A percentile compares a stretch with the other conserved stretches of the same genome.
Evolutionary conservation across 2,797 vertebrate species (phyloP).

Genomic region (Hoplostethus atlanticus): DNA sequence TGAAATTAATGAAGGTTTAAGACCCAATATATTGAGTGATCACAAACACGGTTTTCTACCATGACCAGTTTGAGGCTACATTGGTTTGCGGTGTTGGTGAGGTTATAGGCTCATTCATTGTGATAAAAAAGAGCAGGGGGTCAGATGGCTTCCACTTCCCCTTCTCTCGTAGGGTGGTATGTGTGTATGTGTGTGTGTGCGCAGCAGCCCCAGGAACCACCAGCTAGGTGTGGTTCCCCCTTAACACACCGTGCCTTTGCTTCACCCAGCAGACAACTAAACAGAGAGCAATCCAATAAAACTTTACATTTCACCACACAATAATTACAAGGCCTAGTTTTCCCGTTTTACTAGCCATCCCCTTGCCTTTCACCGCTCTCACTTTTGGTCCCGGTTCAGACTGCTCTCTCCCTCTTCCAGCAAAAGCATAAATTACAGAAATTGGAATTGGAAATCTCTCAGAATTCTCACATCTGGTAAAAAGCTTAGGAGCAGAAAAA

Average conservation of each 20-base stretch:
- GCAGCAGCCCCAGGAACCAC: slow-evolving; percentile 43
- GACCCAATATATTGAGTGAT: slow-evolving; percentile 19
- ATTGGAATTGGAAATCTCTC: slow-evolving; percentile 73
- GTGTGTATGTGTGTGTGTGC: slow-evolving; percentile 10
- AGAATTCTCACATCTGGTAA: slow-evolving; percentile 76
- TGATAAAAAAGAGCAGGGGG: slow-evolving; percentile 35
- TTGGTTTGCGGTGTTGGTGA: slow-evolving; percentile 44
- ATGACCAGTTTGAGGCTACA: slow-evolving; percentile 18
- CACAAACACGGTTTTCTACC: slow-evolving; percentile 29
- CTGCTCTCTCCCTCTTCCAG: slow-evolving; percentile 57
- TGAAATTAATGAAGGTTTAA: slow-evolving; percentile 33
- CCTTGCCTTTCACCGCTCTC: slow-evolving; percentile 61
- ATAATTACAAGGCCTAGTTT: slow-evolving; percentile 70
- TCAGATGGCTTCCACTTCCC: slow-evolving; percentile 37
- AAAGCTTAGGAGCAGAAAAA: slow-evolving; percentile 62
- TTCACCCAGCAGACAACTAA: slow-evolving; percentile 62
- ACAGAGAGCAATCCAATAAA: slow-evolving; percentile 71
- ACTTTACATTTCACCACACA: slow-evolving; percentile 71
- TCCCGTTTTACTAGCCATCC: slow-evolving; percentile 55
- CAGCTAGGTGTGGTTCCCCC: slow-evolving; percentile 51
- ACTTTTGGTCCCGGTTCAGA: slow-evolving; percentile 61
- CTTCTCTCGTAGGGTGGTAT: slow-evolving; percentile 2
- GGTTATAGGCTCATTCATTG: slow-evolving; percentile 42
- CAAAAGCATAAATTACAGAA: slow-evolving; percentile 75
- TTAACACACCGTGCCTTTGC: slow-evolving; percentile 39